Base-by-base conservation (phyloP, 2,113 vertebrate genomes). In the Tretioscincus oriximinensis region DNA sequence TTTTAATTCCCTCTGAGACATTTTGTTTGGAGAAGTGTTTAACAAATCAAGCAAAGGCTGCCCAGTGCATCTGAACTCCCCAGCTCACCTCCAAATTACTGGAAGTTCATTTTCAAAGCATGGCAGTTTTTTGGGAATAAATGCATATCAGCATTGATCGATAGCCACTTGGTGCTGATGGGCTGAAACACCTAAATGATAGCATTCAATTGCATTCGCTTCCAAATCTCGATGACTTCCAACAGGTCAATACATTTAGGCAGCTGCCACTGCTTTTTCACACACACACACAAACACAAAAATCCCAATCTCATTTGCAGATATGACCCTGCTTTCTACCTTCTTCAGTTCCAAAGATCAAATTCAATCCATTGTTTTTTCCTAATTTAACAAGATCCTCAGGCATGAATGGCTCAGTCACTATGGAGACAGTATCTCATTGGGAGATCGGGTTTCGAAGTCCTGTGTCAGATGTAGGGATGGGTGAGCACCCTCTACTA, bases 61-160 rank as follows among this genome's bases (percentile, higher is more conserved):
- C 61, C 1, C 29, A 0, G 8, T 1, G 73, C 82, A 69, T 88
- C 85, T 87, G 89, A 88, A 87, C 49, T 7, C 47, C 28, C 21
- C 70, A 85, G 86, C 91, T 89, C 90, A 7, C 12, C 88, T 87
- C 87, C 82, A 85, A 94, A 91, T 93, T 84, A 73, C 93, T 92
- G 93, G 91, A 93, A 95, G 93, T 93, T 94, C 93, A 93, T 94
- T 94, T 95, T 93, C 92, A 93, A 94, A 94, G 93, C 93, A 73
- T 84, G 87, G 93, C 92, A 81, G 91, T 94, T 94, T 93, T 90
- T 93, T 90, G 85, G 87, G 90, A 92, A 95, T 95, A 93, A 81
- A 95, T 95, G 94, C 92, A 88, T 93, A 94, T 95, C 95, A 94
- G 89, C 91, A 90, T 89, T 83, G 93, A 95, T 95, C 95, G 88